A percentile compares a stretch with the other conserved stretches of the same genome.
Conservation (phyloP, 2,113 vertebrate species). For the Isurus oxyrinchus region DNA sequence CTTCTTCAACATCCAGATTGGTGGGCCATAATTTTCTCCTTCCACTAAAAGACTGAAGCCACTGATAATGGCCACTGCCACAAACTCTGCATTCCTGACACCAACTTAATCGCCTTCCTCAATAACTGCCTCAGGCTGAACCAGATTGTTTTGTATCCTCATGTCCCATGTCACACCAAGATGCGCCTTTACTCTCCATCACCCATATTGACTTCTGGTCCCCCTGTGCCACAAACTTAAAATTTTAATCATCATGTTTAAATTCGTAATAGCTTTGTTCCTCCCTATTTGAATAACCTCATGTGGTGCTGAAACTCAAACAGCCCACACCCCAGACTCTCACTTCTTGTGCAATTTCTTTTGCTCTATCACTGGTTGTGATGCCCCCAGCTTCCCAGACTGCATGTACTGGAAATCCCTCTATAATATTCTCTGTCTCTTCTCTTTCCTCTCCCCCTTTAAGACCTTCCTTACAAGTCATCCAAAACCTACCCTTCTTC, state of each 20-base stretch:
- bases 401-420: background rate
- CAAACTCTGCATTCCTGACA: background rate
- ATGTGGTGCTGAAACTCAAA: background rate
- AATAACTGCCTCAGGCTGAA: background rate
- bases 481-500: background rate
- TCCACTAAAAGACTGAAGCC: background rate
- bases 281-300: background rate
- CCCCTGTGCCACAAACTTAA: background rate
- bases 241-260: background rate
- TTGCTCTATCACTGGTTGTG: background rate
- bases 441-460: background rate
- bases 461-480: background rate
- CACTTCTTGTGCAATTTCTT: background rate
- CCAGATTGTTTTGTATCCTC: background rate
- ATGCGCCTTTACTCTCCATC: background rate
- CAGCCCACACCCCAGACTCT: background rate
- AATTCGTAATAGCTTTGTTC: background rate
- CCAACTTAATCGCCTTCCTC: background rate
- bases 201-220: background rate
- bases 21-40: background rate
- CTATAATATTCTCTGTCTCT: background rate
- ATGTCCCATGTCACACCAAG: background rate
- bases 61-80: background rate
- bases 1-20: background rate
- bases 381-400: background rate